These are phyloP conservation scores for Probaryconus sp. DNA, from an alignment of 1,140 invertebrate species.

Conservation along the genomic window DNA sequence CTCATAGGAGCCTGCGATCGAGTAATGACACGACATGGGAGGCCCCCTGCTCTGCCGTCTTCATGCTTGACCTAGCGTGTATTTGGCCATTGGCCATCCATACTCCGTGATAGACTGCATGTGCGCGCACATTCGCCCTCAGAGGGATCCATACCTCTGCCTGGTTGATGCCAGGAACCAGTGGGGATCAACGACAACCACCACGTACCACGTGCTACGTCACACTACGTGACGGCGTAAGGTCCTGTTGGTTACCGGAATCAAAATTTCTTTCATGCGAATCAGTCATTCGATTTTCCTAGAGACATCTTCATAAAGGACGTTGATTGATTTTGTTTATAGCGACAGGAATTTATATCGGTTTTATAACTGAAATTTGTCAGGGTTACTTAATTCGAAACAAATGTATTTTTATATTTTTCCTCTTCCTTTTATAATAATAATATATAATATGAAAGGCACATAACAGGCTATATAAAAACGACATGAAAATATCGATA, in stretches of 20 bases:
- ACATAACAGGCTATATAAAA: too few species aligned
- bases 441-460: too few species aligned
- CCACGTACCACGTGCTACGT: slow-evolving; percentile 53
- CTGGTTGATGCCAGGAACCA: slow-evolving; percentile 34
- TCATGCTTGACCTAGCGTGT: slow-evolving; percentile 72
- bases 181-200: slow-evolving; percentile 31
- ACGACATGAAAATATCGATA: too few species aligned
- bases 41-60: slow-evolving; percentile 55
- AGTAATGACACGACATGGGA: slow-evolving; percentile 67
- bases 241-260: not conserved
- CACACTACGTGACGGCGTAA: slow-evolving; percentile 3
- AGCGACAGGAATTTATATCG: too few species aligned
- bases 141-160: slow-evolving; percentile 45
- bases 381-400: too few species aligned
- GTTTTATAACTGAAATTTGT: too few species aligned
- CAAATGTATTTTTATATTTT: too few species aligned
- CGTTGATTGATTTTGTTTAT: too few species aligned
- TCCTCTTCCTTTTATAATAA: too few species aligned
- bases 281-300: too few species aligned
- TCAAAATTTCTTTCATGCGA: too few species aligned
- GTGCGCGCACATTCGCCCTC: slow-evolving; percentile 56
- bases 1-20: slow-evolving; percentile 46
- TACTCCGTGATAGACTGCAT: slow-evolving; percentile 64
- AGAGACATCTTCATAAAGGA: too few species aligned
- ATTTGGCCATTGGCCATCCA: slow-evolving; percentile 74